phyloP scores from a whole-genome alignment of 2,797 vertebrate genomes.

The Myotis vivesi region DNA sequence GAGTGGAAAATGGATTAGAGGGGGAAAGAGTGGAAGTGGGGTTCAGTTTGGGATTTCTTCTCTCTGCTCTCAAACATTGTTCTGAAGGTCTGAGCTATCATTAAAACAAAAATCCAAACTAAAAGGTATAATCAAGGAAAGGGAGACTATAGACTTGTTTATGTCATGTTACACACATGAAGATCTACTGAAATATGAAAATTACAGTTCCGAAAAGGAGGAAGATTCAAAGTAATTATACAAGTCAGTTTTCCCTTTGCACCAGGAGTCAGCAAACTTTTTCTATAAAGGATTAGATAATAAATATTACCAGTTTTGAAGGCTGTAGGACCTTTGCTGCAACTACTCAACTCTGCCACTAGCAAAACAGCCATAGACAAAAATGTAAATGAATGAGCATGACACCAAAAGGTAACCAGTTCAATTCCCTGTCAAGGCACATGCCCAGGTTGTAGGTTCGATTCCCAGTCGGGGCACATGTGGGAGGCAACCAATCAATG shows the following conservation, averaged over 20 bases:
- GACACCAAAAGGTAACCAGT: no score
- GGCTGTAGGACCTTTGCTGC: neutral
- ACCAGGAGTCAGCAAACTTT: neutral
- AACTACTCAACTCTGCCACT: neutral
- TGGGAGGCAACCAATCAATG: neutral
- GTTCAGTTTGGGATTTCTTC: neutral
- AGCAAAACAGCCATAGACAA: neutral
- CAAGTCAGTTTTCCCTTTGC: neutral
- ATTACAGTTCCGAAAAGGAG: conserved; percentile 27
- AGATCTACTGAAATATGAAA: neutral
- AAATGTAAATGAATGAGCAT: neutral
- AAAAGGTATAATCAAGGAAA: conserved; percentile 28
- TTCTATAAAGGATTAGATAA: neutral
- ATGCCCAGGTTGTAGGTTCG: no score
- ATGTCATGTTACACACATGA: neutral
- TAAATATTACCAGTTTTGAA: neutral
- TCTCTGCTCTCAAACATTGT: conserved; percentile 24
- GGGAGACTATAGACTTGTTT: neutral
- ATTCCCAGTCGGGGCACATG: no score
- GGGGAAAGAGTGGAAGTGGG: neutral
- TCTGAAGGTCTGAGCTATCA: neutral
- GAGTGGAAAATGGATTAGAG: neutral
- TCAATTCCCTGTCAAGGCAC: no score
- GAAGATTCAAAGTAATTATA: conserved; percentile 23
- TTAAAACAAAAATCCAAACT: conserved; percentile 18